phyloP scores from a whole-genome alignment of 2,113 vertebrate genomes.

The Rhea americana region DNA sequence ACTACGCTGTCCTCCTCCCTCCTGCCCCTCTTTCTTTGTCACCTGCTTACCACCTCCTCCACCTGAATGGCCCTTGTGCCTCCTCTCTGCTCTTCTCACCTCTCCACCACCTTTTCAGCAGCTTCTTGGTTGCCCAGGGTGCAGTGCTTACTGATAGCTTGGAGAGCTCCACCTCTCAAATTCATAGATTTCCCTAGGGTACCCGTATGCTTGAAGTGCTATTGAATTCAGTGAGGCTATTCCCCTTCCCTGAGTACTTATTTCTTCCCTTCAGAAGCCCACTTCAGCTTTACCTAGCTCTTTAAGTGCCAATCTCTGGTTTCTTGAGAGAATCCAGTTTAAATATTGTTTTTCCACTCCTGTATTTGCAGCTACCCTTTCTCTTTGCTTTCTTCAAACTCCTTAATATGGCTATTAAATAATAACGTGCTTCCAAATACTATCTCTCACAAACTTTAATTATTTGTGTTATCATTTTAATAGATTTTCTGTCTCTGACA shows the following conservation, averaged over 20 bases:
- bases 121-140: neutral
- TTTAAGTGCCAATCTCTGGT: constrained; percentile 32
- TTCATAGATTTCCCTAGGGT: neutral
- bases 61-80: no score
- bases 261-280: neutral
- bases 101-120: neutral
- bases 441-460: neutral
- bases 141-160: neutral
- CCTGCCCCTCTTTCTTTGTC: neutral
- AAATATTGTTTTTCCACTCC: neutral
- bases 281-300: neutral
- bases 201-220: accelerated
- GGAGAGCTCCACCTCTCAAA: neutral
- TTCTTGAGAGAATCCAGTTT: neutral
- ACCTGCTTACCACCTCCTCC: neutral
- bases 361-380: neutral
- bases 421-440: neutral
- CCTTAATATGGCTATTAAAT: neutral
- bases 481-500: neutral
- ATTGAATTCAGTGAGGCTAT: neutral
- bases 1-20: neutral
- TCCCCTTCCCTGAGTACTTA: neutral
- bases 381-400: neutral
- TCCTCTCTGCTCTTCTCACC: neutral
- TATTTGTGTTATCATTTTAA: neutral